phyloP scores from a whole-genome alignment of 2,888 invertebrate genomes.

The Rutpela maculata region DNA sequence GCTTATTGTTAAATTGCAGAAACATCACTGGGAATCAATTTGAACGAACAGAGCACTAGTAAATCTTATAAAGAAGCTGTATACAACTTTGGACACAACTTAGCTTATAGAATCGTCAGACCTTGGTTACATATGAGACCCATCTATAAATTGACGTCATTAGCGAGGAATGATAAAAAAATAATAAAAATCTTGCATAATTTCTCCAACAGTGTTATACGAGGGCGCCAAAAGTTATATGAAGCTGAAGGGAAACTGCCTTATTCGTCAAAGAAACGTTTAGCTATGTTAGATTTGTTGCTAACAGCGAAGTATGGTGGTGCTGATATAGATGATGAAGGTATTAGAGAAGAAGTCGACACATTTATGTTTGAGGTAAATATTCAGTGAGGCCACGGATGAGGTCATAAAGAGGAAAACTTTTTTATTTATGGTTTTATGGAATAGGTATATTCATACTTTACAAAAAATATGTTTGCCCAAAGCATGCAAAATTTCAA shows the following conservation, averaged over 20 bases:
- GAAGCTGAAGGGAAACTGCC: background rate
- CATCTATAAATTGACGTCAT: slow-evolving; percentile 13
- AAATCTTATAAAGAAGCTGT: slow-evolving; percentile 51
- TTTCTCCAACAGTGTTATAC: slow-evolving; percentile 50
- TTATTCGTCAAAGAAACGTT: slow-evolving; percentile 61
- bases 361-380: slow-evolving; percentile 79
- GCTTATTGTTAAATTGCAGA: slow-evolving; percentile 38
- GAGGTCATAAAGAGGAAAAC: no score
- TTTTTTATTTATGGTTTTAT: no score
- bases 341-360: slow-evolving; percentile 79
- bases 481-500: no score
- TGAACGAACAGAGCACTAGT: slow-evolving; percentile 64
- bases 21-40: slow-evolving; percentile 48
- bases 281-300: slow-evolving; percentile 78
- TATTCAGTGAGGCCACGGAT: background rate
- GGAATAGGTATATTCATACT: no score
- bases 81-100: slow-evolving; percentile 42
- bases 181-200: slow-evolving; percentile 41
- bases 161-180: background rate
- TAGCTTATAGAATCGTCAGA: slow-evolving; percentile 40
- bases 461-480: no score
- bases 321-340: slow-evolving; percentile 74
- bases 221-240: slow-evolving; percentile 43
- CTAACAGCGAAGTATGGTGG: slow-evolving; percentile 75
- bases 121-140: slow-evolving; percentile 47